Evolutionary conservation across 92 coral and sea anemone species (phyloP), one percentile per base, ranked within the genome.

Genomic region (Plumapathes pennacea): DNA sequence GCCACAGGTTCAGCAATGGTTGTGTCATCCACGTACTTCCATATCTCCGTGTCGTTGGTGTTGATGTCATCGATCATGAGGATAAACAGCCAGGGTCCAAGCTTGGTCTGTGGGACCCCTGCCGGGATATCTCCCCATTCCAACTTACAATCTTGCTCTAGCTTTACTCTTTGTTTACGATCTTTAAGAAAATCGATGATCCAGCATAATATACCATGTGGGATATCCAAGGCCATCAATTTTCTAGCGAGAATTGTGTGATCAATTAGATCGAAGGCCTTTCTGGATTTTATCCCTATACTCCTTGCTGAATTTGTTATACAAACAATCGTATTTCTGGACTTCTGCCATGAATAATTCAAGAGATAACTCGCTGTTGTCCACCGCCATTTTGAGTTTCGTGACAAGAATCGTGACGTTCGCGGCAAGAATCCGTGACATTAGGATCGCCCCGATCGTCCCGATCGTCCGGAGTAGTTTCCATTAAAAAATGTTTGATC

Each of bases 11-110:
- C 71, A 22, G 47, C 32, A 19, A 51, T 60, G 39, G 53, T 50
- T 24, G 80, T 73, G 39, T 62, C 58, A 44, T 73, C 62, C 53
- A 63, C 73, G 37, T 71, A 60, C 30, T 69, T 71, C 57, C 55
- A 40, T 21, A 34, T 37, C 22, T 38, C 72, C 7, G 54, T 43
- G 12, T 46, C 38, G 26, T 50, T 23, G 17, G 57, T 44, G 19
- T 51, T 26, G 38, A 51, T 21, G 38, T 51, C 58, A 30, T 61
- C 53, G 39, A 61, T 61, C 70, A 62, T 62, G 10, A 46, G 19
- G 6, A 47, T 62, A 60, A 62, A 72, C 23, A 71, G 53, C 73
- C 72, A 63, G 9, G 62, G 62, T 15, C 72, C 72, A 32, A 50
- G 54, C 32, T 52, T 51, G 7, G 64, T 73, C 38, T 63, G 57